Base-by-base conservation (phyloP, 1,140 invertebrate genomes). In the Vollenhovia emeryi region DNA sequence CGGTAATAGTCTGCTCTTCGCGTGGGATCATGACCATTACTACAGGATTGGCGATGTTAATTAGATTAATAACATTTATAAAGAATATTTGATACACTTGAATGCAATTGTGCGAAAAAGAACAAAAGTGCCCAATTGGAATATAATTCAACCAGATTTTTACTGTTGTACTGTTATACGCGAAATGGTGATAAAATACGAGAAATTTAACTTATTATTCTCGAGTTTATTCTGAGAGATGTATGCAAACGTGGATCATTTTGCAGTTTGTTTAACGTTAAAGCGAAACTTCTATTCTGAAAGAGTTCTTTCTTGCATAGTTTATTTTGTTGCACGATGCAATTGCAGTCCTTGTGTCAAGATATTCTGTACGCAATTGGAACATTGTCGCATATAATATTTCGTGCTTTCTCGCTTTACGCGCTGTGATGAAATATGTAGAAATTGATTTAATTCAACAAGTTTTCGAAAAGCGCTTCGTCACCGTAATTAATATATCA, bases 391-490 rank as follows among this genome's bases (percentile, higher is more conserved):
- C 68, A 33, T n/a, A 52, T 18, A 52, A 33, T 71, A 52, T 71
- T 71, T 52, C 21, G 30, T 36, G 27, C 69, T 55, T 73, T 2
- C 24, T 27, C 64, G 2, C 13, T 18, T 1, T 62, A 36, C 33
- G 27, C 18, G 24, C 45, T 69, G 50, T 11, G 15, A 18, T 30
- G 24, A 69, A 69, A 68, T 24, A 18, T 7, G 18, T 68, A 30
- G 13, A 11, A 27, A 30, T 33, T 59, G 27, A 59, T 59, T 36
- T 6, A n/a, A 33, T 45, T 21, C 3, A 15, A 36, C 30, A 74
- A 73, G 9, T 74, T 74, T 71, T 52, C 18, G 6, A 71, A 71
- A n/a, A n/a, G n/a, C n/a, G n/a, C n/a, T n/a, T n/a, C n/a, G n/a
- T n/a, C 15, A 30, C 8, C 11, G 18, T 69, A 30, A 50, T 71